Base-by-base conservation (phyloP, 2,797 vertebrate genomes). In the Mormyrops boulengeri region DNA sequence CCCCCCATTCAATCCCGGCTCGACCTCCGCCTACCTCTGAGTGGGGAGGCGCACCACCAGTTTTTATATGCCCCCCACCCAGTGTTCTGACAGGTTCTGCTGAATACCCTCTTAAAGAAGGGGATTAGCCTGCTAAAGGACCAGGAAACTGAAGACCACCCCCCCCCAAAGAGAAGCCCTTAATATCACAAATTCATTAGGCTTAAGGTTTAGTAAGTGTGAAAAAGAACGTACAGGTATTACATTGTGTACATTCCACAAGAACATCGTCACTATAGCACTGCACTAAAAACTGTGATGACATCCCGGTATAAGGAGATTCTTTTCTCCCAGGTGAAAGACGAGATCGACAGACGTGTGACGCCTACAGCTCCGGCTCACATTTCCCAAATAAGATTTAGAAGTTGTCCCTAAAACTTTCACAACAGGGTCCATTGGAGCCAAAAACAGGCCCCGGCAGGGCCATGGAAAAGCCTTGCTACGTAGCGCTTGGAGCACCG, bases 71-170 rank as follows among this genome's bases (percentile, higher is more conserved):
- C 11, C 47, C n/a, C 9, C 11, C 26, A 69, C 62, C 69, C 38
- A 44, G 34, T 44, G 38, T 38, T 41, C 38, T 30, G 22, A 49
- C 44, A 49, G 26, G 34, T 44, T 44, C 44, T 87, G 4, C 22
- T 49, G 30, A 89, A 87, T 73, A 89, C 85, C 55, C 60, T 62
- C 85, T 87, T 87, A 89, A 87, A 87, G 49, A 38, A n/a, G 9
- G 9, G 84, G 89, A 73, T 86, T 89, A 89, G 85, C 69, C 84
- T 17, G 49, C 47, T 85, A 87, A 85, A 84, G 44, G 17, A 89
- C 19, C 88, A 84, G 88, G 17, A 89, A 53, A 55, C 50, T 41
- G 41, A 73, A 44, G 53, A 30, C 9, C n/a, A 9, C n/a, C 82
- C 38, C 7, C 12, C 66, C 1, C 17, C 2, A 85, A 85, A 84